phyloP scores from a whole-genome alignment of 2,888 invertebrate species.

The Allophyes oxyacanthae region DNA sequence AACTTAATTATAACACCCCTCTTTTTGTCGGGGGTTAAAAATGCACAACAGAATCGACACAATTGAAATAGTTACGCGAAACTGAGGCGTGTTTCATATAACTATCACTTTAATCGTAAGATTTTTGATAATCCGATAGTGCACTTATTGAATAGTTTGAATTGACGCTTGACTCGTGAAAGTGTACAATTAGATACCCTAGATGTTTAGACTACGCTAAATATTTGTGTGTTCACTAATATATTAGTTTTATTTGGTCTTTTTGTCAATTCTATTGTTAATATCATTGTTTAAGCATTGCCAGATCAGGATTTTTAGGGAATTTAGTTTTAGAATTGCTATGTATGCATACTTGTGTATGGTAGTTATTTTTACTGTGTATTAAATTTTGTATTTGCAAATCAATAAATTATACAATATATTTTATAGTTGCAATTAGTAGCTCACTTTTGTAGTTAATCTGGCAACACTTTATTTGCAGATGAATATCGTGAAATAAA shows the following conservation, averaged over 20 bases:
- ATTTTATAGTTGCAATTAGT: not conserved
- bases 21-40: no score
- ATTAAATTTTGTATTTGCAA: constrained; percentile 8
- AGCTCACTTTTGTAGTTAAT: not conserved
- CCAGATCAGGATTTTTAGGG: constrained; percentile 14
- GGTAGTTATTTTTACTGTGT: not conserved
- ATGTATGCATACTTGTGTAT: not conserved
- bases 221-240: constrained; percentile 54
- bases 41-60: no score
- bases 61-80: no score
- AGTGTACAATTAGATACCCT: constrained; percentile 51
- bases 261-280: constrained; percentile 45
- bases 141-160: constrained; percentile 76
- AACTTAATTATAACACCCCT: no score
- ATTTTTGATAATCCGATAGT: constrained; percentile 75
- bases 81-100: constrained; percentile 33
- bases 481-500: not conserved
- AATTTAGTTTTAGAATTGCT: constrained; percentile 8
- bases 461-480: constrained; percentile 2
- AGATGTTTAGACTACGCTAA: constrained; percentile 51
- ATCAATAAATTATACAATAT: not conserved
- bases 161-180: constrained; percentile 60
- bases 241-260: constrained; percentile 41
- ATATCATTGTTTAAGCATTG: constrained; percentile 4
- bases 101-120: constrained; percentile 56